Evolutionary conservation across 2,113 vertebrate genomes (phyloP), one percentile per base, ranked within the genome.

Genomic region (Hemibagrus wyckioides): DNA sequence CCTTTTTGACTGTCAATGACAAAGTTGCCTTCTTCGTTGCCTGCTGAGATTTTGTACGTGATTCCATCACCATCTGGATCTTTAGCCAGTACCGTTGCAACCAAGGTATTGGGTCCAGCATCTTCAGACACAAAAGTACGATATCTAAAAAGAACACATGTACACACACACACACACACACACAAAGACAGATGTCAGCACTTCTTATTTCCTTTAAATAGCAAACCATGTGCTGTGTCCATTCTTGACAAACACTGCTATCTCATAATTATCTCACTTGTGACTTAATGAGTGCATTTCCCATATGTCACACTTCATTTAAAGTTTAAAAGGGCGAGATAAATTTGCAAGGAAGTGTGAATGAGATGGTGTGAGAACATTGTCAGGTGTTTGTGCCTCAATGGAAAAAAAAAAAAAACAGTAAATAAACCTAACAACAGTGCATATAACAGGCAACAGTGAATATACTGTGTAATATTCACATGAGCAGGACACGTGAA

Each of bases 81-180:
- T 85, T 97, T 95, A 10, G 97, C 97, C 89, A 95, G 93, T 73
- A 98, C 96, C 0, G 97, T 96, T 57, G 96, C 96, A 52, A 98
- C 94, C 56, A 97, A 86, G 0, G 96, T 97, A 93, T 96, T 96
- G 56, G 97, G 96, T 1, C 96, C 96, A 0, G 97, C 97, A 25
- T 98, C 97, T 91, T 97, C 97, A 0, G 97, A 97, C 87, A 98
- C 96, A 83, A 98, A 97, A 0, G 96, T 97, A 85, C 95, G 94
- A 92, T 98, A 98, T 88, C 97, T 98, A 92, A 90, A 84, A 83
- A 77, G 85, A 61, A 88, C 4, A 89, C 23, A 65, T 82, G 85
- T 33, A 89, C 33, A 48, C 39, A 87, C 7, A n/a, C 84, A 85
- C 39, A 63, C 17, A 50, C 73, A 76, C 71, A 76, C 48, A 54